A percentile compares a stretch with the other conserved stretches of the same genome.
Evolutionary conservation across 2,888 invertebrate genomes (phyloP).

Genomic region (Amblyjoppa fuscipennis): DNA sequence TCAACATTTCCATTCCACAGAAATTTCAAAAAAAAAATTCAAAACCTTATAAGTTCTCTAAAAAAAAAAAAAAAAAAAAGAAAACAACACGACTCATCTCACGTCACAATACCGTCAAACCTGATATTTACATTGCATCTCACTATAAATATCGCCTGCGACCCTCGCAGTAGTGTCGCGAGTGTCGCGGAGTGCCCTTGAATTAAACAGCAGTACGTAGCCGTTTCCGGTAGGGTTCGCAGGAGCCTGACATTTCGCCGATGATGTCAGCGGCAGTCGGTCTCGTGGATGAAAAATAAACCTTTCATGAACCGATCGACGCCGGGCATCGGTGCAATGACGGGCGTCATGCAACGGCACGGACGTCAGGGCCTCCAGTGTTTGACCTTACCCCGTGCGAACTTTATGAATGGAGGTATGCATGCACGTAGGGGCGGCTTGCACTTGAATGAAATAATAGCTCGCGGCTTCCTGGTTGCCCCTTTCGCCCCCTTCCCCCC

Average conservation of each 20-base stretch:
- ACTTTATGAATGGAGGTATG: constrained; percentile 64
- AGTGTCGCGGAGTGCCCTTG: background rate
- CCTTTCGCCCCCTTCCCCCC: background rate
- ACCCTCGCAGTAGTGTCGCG: no score
- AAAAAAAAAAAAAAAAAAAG: no score
- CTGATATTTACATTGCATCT: no score
- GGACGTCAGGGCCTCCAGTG: constrained; percentile 42
- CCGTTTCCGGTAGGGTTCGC: background rate
- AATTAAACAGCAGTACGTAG: background rate
- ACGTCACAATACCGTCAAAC: no score
- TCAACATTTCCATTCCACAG: no score
- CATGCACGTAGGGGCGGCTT: constrained; percentile 40
- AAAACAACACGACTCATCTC: no score
- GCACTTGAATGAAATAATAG: constrained; percentile 60
- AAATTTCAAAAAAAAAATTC: no score
- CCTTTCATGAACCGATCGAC: background rate
- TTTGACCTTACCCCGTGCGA: constrained; percentile 48
- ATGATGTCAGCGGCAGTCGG: background rate
- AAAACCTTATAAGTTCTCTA: no score
- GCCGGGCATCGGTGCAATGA: background rate
- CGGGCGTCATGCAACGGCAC: background rate
- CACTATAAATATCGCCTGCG: no score
- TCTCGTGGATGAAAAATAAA: background rate
- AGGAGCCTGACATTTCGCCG: background rate
- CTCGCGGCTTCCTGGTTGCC: constrained; percentile 46